phyloP scores from a whole-genome alignment of 2,797 vertebrate species.

The Garrulus glandarius region DNA sequence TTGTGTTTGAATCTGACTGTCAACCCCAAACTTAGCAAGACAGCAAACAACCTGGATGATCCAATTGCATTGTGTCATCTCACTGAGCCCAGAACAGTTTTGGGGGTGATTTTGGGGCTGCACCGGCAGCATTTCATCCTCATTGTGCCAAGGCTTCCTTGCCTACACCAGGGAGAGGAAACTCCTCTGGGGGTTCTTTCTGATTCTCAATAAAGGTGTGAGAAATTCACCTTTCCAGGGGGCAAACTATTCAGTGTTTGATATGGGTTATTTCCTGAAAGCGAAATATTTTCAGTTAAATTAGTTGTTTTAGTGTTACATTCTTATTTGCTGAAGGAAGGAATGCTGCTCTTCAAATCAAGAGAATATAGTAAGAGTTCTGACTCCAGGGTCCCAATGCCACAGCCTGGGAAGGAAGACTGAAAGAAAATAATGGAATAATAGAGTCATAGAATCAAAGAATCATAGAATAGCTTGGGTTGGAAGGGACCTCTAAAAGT shows the following conservation, averaged over 20 bases:
- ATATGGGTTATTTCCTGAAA: not conserved
- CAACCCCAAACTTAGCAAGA: not conserved
- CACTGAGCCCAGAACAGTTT: not conserved
- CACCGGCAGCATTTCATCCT: rapidly evolving
- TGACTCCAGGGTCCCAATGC: not conserved
- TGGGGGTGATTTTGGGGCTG: not conserved
- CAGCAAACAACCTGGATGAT: not conserved
- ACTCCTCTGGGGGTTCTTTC: not conserved
- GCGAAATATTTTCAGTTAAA: not conserved
- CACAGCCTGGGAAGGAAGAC: not conserved
- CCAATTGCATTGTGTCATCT: not conserved
- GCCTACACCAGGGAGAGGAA: not conserved
- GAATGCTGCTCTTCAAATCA: not conserved
- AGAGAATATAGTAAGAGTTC: not conserved
- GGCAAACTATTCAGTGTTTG: not conserved
- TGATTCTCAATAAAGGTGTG: not conserved
- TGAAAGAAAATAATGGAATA: not conserved
- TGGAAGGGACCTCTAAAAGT: not conserved
- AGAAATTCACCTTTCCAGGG: not conserved
- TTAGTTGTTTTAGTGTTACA: not conserved
- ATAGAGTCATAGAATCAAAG: not conserved
- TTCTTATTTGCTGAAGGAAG: not conserved
- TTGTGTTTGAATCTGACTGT: not conserved
- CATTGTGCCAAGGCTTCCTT: rapidly evolving
- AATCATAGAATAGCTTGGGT: not conserved